A percentile compares a stretch with the other conserved stretches of the same genome.
These are phyloP conservation scores for Diadegma fenestrale DNA, from an alignment of 2,888 invertebrate genomes.

Conservation along the genomic window DNA sequence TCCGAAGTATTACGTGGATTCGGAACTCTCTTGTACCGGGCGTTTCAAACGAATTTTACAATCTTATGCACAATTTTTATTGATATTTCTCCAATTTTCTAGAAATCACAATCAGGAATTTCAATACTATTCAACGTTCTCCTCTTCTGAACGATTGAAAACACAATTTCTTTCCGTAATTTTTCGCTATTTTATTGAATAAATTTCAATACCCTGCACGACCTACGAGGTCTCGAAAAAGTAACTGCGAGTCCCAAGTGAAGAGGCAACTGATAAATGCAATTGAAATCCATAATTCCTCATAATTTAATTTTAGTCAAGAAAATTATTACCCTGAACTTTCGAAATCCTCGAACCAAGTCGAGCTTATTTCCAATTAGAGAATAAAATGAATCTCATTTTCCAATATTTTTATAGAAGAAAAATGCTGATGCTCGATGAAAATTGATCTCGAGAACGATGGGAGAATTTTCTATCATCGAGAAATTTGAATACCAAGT, in stretches of 20 bases:
- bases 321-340: neutral
- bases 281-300: neutral
- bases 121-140: neutral
- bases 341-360: neutral
- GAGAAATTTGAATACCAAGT: neutral
- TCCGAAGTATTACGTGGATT: slow-evolving; percentile 33
- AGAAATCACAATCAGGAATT: neutral
- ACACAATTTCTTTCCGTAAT: neutral
- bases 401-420: neutral
- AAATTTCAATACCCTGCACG: too few species aligned
- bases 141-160: neutral
- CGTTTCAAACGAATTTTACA: neutral
- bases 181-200: neutral
- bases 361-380: neutral
- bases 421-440: neutral
- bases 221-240: too few species aligned
- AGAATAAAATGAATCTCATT: neutral
- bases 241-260: too few species aligned
- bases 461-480: neutral
- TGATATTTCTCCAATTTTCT: neutral
- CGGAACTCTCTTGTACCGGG: neutral
- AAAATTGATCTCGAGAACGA: neutral
- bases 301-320: neutral
- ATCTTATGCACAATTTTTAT: neutral
- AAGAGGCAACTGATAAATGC: neutral